Evolutionary conservation across 2,888 invertebrate genomes (phyloP).

Genomic region (Hirudinaria manillensis): DNA sequence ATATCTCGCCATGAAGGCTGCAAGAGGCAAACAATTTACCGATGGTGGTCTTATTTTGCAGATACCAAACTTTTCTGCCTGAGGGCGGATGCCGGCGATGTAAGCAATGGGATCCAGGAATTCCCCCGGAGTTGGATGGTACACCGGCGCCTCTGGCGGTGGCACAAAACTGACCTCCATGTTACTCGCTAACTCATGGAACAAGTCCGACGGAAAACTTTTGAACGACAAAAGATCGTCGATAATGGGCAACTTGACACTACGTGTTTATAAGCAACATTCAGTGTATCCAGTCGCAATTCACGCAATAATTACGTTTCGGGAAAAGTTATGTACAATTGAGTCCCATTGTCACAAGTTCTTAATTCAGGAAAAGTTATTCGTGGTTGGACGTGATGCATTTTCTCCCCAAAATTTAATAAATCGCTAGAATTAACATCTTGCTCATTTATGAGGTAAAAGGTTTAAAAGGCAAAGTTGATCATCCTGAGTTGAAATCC

Average conservation of each 20-base stretch:
- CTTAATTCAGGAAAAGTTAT: no score
- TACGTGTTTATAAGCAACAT: not conserved
- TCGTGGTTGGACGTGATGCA: no score
- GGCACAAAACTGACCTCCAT: conserved; percentile 53
- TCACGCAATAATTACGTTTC: no score
- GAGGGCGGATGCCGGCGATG: conserved; percentile 88
- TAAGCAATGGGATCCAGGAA: conserved; percentile 91
- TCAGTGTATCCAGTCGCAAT: no score
- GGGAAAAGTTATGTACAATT: no score
- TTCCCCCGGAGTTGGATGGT: conserved; percentile 87
- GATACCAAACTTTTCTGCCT: conserved; percentile 92
- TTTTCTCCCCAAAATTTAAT: no score
- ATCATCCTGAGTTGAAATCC: no score
- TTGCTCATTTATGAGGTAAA: no score
- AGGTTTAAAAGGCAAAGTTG: no score
- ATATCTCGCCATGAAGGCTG: no score
- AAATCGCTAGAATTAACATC: no score
- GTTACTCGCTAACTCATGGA: not conserved
- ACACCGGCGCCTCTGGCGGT: conserved; percentile 91
- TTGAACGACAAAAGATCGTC: conserved; percentile 10
- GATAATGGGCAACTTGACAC: conserved; percentile 3
- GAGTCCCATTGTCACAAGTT: no score
- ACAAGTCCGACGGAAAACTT: not conserved
- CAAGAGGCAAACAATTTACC: conserved; percentile 55
- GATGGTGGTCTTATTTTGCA: conserved; percentile 96